phyloP scores from a whole-genome alignment of 2,888 invertebrate genomes.

The Lithophane leautieri region DNA sequence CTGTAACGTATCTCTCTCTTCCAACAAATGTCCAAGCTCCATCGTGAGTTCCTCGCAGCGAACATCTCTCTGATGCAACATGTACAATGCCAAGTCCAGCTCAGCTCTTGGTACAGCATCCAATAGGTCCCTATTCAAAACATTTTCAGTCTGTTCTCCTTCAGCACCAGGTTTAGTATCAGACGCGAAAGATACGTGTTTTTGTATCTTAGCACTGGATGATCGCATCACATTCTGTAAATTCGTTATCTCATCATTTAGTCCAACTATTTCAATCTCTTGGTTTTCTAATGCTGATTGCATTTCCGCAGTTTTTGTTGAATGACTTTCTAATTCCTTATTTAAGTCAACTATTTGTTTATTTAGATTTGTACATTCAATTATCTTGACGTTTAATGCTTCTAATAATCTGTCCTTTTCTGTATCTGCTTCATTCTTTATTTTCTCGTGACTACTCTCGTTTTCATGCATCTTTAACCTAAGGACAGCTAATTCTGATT shows the following conservation, averaged over 20 bases:
- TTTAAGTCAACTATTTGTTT: constrained; percentile 89
- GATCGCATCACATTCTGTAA: constrained; percentile 78
- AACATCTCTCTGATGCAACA: constrained; percentile 96
- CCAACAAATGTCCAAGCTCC: constrained; percentile 95
- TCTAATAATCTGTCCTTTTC: constrained; percentile 78
- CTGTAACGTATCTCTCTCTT: constrained; percentile 96
- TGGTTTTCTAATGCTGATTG: constrained; percentile 92
- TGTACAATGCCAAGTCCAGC: constrained; percentile 94
- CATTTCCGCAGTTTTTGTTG: constrained; percentile 89
- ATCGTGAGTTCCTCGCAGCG: constrained; percentile 96
- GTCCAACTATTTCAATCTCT: constrained; percentile 93
- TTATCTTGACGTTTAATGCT: constrained; percentile 83
- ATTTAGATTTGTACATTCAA: constrained; percentile 87
- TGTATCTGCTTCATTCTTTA: constrained; percentile 73
- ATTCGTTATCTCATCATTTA: constrained; percentile 92
- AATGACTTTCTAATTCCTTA: constrained; percentile 88
- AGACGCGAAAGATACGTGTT: constrained; percentile 87
- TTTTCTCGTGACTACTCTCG: constrained; percentile 77
- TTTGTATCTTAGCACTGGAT: constrained; percentile 82
- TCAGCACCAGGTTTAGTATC: constrained; percentile 82
- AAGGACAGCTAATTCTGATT: constrained; percentile 89
- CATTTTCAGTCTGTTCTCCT: constrained; percentile 62
- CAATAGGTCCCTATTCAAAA: constrained; percentile 77
- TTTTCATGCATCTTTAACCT: constrained; percentile 89
- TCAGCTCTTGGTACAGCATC: constrained; percentile 91